Percentiles rank a stretch among this genome's conserved stretches.
phyloP scores from a whole-genome alignment of 1,140 invertebrate genomes.

The Amphibalanus amphitrite region DNA sequence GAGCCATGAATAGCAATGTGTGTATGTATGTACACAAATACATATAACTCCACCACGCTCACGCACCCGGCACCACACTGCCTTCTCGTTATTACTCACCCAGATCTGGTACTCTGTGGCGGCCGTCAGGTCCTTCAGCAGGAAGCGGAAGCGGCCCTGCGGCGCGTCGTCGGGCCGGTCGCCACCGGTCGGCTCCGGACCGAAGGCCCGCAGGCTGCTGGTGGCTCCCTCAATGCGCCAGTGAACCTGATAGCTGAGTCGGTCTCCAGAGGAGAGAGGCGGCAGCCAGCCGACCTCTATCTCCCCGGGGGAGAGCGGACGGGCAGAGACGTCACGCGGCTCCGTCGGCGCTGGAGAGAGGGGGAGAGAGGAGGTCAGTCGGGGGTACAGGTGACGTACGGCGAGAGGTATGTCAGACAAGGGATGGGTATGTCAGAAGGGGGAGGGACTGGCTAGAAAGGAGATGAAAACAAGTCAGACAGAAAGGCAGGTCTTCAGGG shows the following conservation, averaged over 20 bases:
- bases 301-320: slow-evolving; percentile 46
- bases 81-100: neutral
- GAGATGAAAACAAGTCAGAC: no score
- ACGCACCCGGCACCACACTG: no score
- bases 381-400: no score
- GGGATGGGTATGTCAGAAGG: no score
- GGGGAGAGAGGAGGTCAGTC: neutral
- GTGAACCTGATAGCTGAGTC: slow-evolving; percentile 56
- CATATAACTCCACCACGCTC: no score
- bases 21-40: no score
- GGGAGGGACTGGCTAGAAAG: no score
- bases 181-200: no score
- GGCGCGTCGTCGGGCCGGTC: neutral
- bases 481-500: no score
- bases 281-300: slow-evolving; percentile 53
- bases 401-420: no score
- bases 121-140: neutral
- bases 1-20: no score
- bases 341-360: slow-evolving; percentile 43
- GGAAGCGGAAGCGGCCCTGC: neutral
- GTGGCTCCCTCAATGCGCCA: slow-evolving; percentile 40
- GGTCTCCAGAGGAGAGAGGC: slow-evolving; percentile 43
- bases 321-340: slow-evolving; percentile 46
- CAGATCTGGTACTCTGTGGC: slow-evolving; percentile 4
- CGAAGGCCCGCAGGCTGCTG: neutral